Evolutionary conservation across 2,888 invertebrate species (phyloP).

Genomic region (Mellilla xanthometata): DNA sequence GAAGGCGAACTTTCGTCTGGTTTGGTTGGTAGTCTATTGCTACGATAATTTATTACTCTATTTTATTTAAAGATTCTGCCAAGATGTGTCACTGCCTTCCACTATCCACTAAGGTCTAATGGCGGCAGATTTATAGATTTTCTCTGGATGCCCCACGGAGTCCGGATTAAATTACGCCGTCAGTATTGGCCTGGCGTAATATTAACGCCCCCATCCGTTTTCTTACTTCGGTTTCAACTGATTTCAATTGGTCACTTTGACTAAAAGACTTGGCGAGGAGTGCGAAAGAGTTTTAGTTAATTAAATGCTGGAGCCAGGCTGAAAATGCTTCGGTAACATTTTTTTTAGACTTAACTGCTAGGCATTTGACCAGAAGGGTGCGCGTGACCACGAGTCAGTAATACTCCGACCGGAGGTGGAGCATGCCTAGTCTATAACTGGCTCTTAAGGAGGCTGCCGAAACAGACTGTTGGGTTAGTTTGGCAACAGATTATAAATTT

Average conservation of each 20-base stretch:
- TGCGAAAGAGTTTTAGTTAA: constrained; percentile 24
- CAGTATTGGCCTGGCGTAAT: constrained; percentile 77
- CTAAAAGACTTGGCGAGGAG: constrained; percentile 38
- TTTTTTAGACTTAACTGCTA: too few species aligned
- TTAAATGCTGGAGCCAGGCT: background rate
- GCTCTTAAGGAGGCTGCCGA: too few species aligned
- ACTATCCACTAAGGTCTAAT: constrained; percentile 54
- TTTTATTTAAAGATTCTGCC: background rate
- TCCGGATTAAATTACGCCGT: constrained; percentile 78
- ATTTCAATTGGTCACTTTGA: constrained; percentile 63
- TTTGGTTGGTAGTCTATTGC: too few species aligned
- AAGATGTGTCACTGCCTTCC: constrained; percentile 1
- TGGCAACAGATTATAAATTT: too few species aligned
- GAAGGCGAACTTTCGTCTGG: too few species aligned
- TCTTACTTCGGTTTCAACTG: constrained; percentile 58
- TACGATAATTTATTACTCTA: too few species aligned
- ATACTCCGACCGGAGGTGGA: too few species aligned
- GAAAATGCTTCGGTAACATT: too few species aligned
- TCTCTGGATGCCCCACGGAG: constrained; percentile 76
- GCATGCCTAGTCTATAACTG: too few species aligned
- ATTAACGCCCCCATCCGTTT: constrained; percentile 79
- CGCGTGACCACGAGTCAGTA: too few species aligned
- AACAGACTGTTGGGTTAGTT: too few species aligned
- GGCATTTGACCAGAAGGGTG: too few species aligned
- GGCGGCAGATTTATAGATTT: constrained; percentile 83